phyloP scores from a whole-genome alignment of 2,797 vertebrate genomes.

The Tympanoctomys barrerae region DNA sequence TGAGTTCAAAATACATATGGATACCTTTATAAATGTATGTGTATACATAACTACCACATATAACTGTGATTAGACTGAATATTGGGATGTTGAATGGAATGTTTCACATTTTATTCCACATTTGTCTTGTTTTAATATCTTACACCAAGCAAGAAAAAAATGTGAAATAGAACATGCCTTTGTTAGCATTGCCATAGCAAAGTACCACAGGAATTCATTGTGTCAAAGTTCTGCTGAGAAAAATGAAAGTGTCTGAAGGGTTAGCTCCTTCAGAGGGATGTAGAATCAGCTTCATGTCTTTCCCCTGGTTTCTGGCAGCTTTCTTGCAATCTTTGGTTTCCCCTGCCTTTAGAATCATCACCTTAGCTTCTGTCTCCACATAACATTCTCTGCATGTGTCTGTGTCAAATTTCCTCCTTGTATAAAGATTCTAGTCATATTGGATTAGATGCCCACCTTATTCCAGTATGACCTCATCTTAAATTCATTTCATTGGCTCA shows the following conservation, averaged over 20 bases:
- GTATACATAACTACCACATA: background rate
- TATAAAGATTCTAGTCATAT: background rate
- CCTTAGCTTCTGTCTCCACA: background rate
- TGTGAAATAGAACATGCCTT: background rate
- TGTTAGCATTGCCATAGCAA: background rate
- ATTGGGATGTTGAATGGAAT: background rate
- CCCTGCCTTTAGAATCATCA: background rate
- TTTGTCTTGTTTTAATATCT: background rate
- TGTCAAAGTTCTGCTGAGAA: background rate
- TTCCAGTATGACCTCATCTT: background rate
- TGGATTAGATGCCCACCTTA: background rate
- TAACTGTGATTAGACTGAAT: background rate
- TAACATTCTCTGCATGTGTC: background rate
- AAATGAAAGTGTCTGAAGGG: background rate
- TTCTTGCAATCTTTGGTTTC: background rate
- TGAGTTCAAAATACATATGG: background rate
- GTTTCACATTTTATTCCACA: conserved; percentile 8
- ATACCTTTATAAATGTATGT: background rate
- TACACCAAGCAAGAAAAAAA: background rate
- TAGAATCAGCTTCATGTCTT: background rate
- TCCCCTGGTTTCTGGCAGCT: background rate
- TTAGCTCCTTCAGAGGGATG: background rate
- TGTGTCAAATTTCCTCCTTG: background rate
- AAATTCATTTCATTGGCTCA: background rate
- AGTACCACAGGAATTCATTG: background rate